Conservation (phyloP, 2,888 invertebrate species). For the Mycalesis mineus region DNA sequence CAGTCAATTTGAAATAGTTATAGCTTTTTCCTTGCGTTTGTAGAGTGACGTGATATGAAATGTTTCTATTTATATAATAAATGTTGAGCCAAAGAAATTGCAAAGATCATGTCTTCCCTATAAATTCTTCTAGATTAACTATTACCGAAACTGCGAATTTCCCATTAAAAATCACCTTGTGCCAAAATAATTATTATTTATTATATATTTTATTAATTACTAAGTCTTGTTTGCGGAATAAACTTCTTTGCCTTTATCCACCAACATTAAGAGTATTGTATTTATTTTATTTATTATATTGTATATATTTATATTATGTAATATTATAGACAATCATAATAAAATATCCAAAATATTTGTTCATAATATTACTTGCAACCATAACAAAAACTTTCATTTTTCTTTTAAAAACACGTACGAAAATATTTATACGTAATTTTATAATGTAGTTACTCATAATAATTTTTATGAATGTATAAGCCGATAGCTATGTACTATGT, state of each 20-base stretch:
- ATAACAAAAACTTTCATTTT: not conserved
- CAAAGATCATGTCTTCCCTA: constrained; percentile 68
- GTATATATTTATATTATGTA: not conserved
- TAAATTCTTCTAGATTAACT: constrained; percentile 46
- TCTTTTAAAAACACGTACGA: not conserved
- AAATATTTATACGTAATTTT: not conserved
- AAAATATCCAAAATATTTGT: not conserved
- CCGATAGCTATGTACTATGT: not conserved
- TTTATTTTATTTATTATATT: not conserved
- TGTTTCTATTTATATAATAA: constrained; percentile 17
- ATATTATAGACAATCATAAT: too few relatives aligned
- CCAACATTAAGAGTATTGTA: too few relatives aligned
- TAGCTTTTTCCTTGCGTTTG: not conserved
- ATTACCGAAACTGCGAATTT: constrained; percentile 34
- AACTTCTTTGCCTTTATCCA: not conserved
- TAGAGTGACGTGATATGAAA: constrained; percentile 20
- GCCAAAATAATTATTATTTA: constrained; percentile 28
- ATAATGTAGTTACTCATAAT: not conserved
- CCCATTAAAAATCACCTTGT: constrained; percentile 27
- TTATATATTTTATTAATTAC: not conserved
- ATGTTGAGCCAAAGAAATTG: constrained; percentile 42
- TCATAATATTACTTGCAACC: not conserved
- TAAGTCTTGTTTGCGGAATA: not conserved
- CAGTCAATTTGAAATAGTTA: too few relatives aligned
- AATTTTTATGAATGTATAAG: not conserved